phyloP scores from a whole-genome alignment of 2,113 vertebrate genomes.

The Sclerurus mexicanus region DNA sequence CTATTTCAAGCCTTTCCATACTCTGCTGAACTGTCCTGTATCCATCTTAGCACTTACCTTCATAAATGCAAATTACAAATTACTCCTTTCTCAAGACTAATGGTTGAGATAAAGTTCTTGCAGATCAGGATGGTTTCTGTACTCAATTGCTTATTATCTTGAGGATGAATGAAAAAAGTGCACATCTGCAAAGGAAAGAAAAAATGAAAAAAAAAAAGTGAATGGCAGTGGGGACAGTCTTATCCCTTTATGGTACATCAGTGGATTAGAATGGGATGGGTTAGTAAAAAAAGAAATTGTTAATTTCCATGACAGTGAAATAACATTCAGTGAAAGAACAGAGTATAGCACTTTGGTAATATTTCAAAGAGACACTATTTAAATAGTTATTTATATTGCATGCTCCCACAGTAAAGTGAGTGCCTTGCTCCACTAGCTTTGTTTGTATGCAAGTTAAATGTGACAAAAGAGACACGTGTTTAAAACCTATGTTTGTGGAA shows the following conservation, averaged over 20 bases:
- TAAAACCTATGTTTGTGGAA: neutral
- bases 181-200: neutral
- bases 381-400: neutral
- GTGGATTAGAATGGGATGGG: neutral
- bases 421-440: neutral
- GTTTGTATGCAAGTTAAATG: neutral
- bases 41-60: neutral
- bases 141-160: neutral
- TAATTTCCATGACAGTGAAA: neutral
- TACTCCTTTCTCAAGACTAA: fast-evolving
- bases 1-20: neutral
- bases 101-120: neutral
- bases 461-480: fast-evolving
- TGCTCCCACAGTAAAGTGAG: neutral
- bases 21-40: neutral
- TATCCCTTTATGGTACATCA: neutral
- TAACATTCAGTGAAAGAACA: neutral
- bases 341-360: neutral
- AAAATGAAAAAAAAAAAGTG: neutral
- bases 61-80: neutral
- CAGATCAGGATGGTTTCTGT: neutral
- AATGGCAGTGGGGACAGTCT: neutral
- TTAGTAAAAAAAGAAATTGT: neutral
- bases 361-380: neutral
- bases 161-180: neutral